Evolutionary conservation across 2,113 vertebrate genomes (phyloP).

Genomic region (Peromyscus maniculatus): DNA sequence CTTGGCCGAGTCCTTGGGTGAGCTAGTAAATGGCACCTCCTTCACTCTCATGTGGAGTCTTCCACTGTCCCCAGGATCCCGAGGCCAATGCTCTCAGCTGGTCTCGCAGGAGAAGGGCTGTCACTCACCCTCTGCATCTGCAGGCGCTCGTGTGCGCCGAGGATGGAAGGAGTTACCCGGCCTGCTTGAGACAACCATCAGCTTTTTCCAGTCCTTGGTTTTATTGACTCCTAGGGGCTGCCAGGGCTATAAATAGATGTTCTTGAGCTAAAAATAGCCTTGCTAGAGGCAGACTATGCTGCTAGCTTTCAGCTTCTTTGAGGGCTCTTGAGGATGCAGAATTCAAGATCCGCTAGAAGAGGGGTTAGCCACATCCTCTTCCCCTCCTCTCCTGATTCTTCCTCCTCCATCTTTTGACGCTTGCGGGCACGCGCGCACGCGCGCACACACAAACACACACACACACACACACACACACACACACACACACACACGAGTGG

Average conservation of each 20-base stretch:
- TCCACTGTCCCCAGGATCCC: not conserved
- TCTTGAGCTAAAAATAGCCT: conserved; percentile 76
- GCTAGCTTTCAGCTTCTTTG: not conserved
- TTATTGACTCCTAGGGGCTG: conserved; percentile 62
- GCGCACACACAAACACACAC: no score
- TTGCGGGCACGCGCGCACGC: not conserved
- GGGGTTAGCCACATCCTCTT: not conserved
- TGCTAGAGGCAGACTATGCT: not conserved
- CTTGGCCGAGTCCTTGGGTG: not conserved
- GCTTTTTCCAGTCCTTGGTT: conserved; percentile 11
- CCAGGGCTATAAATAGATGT: conserved; percentile 79
- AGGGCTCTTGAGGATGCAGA: not conserved
- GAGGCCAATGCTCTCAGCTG: not conserved
- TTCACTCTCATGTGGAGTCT: not conserved
- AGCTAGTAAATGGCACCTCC: not conserved
- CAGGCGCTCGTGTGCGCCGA: fast-evolving
- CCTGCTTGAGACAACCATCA: fast-evolving
- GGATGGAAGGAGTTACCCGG: fast-evolving
- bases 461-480: not conserved
- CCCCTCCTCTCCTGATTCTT: not conserved
- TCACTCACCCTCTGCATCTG: not conserved
- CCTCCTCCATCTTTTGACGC: not conserved
- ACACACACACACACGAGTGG: not conserved
- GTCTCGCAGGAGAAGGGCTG: not conserved
- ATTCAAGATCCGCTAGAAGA: not conserved